Percentiles rank a stretch among this genome's conserved stretches.
These are phyloP conservation scores for Colossoma macropomum DNA, from an alignment of 2,113 vertebrate genomes.

Conservation along the genomic window DNA sequence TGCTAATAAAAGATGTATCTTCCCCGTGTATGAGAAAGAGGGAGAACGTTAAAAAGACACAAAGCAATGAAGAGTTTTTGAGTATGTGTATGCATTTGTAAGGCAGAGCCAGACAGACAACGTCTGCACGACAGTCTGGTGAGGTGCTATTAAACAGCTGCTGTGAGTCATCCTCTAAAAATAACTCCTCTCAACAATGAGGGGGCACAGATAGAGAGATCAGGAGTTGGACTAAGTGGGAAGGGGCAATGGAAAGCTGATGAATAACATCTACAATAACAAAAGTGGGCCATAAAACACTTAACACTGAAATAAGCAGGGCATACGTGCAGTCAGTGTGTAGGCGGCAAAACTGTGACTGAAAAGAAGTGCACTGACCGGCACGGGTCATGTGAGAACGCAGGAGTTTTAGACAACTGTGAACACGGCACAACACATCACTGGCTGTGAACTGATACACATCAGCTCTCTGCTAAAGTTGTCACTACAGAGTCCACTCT, in stretches of 20 bases:
- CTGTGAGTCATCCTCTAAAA: slow-evolving; percentile 64
- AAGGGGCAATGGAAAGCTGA: neutral
- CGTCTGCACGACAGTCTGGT: slow-evolving; percentile 48
- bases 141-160: slow-evolving; percentile 56
- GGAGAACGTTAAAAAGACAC: neutral
- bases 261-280: neutral
- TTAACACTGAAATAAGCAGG: neutral
- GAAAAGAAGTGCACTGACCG: neutral
- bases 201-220: neutral
- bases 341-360: neutral
- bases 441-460: neutral
- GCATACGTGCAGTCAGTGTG: neutral
- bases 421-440: neutral
- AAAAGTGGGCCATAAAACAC: neutral
- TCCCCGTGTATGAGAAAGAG: neutral
- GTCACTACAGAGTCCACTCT: neutral
- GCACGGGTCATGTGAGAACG: neutral
- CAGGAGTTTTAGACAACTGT: neutral
- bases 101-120: slow-evolving; percentile 38
- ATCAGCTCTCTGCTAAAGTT: neutral
- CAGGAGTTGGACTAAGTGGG: neutral
- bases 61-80: neutral
- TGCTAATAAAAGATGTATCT: neutral
- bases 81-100: slow-evolving; percentile 9
- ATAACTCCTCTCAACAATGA: slow-evolving; percentile 43